Evolutionary conservation across 2,797 vertebrate species (phyloP), one percentile per base, ranked within the genome.

Genomic region (Arnoldichthys spilopterus): DNA sequence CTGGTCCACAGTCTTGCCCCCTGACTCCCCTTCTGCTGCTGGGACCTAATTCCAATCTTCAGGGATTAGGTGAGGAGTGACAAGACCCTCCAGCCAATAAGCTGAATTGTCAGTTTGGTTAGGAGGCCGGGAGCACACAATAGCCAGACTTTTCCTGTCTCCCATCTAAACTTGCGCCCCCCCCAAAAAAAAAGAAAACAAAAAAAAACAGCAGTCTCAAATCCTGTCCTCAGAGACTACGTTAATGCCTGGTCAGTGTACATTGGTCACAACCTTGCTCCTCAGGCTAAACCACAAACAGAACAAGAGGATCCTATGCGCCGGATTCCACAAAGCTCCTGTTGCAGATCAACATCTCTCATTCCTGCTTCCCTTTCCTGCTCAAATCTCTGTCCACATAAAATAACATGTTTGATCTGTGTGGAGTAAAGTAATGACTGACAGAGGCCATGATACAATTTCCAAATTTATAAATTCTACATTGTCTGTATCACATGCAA

Each of bases 11-110:
- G 84, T 71, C 74, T 72, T 79, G 78, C 77, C 78, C 67, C 26
- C 72, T 67, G 63, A 79, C 81, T 75, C 84, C 71, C 82, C 79
- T 82, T 82, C 86, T 86, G 78, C 77, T 76, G 76, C 68, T 47
- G 49, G 75, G 80, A 81, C 84, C 83, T 85, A 85, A 85, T 85
- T 86, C 91, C 91, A 89, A 91, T 91, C 91, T 92, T 93, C 90
- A 91, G 89, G 92, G 93, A 94, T 94, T 94, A 94, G 88, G 91
- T 92, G 93, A 85, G 90, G 92, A 93, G 88, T 93, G 92, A 93
- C 92, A 91, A 92, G 92, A 91, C 92, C 92, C 90, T 93, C 92
- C 89, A 92, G 92, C 92, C 91, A 93, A 92, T 94, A 91, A 92
- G 85, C 86, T 86, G 80, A 85, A 91, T 90, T 92, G 92, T 93